Evolutionary conservation across 2,888 invertebrate species (phyloP).

Genomic region (Hypomecis punctinalis): DNA sequence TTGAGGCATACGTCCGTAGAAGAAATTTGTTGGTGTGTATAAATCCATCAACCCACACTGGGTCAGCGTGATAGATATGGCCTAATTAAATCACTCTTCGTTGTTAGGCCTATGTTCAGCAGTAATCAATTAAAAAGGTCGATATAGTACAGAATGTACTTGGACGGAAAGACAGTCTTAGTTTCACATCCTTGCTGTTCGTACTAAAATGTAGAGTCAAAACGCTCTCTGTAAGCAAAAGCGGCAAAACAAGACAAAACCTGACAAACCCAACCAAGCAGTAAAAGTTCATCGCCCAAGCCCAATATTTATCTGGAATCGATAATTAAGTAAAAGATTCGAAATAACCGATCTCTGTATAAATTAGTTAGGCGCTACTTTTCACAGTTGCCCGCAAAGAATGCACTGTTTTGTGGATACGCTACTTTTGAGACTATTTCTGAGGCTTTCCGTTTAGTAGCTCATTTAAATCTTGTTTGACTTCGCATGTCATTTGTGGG

Average conservation of each 20-base stretch:
- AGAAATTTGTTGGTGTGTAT: too few species aligned
- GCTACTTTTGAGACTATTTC: constrained; percentile 37
- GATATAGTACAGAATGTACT: too few species aligned
- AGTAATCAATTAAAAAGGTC: too few species aligned
- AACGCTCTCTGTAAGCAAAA: too few species aligned
- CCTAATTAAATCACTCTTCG: too few species aligned
- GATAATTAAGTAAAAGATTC: constrained; percentile 71
- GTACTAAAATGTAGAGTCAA: too few species aligned
- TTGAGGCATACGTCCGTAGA: too few species aligned
- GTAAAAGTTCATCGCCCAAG: constrained; percentile 60
- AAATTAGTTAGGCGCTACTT: constrained; percentile 76
- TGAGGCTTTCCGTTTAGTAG: constrained; percentile 38
- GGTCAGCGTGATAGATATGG: too few species aligned
- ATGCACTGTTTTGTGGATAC: constrained; percentile 71
- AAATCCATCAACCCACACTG: too few species aligned
- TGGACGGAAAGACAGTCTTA: too few species aligned
- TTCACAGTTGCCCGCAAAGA: constrained; percentile 75
- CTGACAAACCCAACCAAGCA: constrained; percentile 19
- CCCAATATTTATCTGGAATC: constrained; percentile 73
- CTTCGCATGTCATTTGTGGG: constrained; percentile 46
- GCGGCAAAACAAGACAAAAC: constrained; percentile 11
- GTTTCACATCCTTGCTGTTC: too few species aligned
- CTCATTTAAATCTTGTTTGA: constrained; percentile 67
- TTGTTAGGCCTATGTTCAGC: too few species aligned
- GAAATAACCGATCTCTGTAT: constrained; percentile 72